These are phyloP conservation scores for Brachirus orientalis DNA, from an alignment of 2,113 vertebrate genomes.

Conservation along the genomic window DNA sequence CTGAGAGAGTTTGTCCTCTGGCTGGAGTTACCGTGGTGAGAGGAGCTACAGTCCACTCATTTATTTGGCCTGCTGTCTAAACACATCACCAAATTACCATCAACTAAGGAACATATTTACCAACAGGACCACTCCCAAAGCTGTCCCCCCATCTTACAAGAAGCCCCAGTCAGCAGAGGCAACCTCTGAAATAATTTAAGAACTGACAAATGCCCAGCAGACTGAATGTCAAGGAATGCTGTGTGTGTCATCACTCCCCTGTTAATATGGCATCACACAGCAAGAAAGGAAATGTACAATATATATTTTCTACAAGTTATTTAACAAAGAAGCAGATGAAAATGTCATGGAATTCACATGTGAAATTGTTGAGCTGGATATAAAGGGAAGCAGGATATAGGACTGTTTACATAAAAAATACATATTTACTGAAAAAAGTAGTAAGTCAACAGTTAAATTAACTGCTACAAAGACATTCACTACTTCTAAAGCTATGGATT, in stretches of 20 bases:
- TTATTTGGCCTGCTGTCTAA: constrained; percentile 19
- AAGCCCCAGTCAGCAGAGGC: constrained; percentile 17
- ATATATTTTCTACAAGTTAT: not conserved
- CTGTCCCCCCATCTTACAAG: not conserved
- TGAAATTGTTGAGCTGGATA: not conserved
- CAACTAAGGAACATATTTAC: constrained; percentile 17
- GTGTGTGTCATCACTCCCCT: constrained; percentile 15
- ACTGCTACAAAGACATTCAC: not conserved
- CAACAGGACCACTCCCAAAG: constrained; percentile 24
- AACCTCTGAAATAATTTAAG: constrained; percentile 31
- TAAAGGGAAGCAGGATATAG: not conserved
- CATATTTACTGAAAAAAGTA: not conserved
- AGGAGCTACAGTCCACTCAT: constrained; percentile 14
- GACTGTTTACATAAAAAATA: not conserved
- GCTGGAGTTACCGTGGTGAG: too few relatives aligned
- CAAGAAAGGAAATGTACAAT: constrained; percentile 5
- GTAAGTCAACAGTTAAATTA: not conserved
- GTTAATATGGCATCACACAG: constrained; percentile 12
- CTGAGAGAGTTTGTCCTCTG: not conserved
- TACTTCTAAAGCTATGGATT: not conserved
- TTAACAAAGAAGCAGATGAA: not conserved
- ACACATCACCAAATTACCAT: constrained; percentile 24
- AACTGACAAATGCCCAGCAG: constrained; percentile 42
- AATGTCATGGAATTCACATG: not conserved
- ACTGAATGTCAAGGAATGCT: constrained; percentile 32